Evolutionary conservation across 2,888 invertebrate species (phyloP), one percentile per base, ranked within the genome.

Genomic region (Caenorhabditis doughertyi): DNA sequence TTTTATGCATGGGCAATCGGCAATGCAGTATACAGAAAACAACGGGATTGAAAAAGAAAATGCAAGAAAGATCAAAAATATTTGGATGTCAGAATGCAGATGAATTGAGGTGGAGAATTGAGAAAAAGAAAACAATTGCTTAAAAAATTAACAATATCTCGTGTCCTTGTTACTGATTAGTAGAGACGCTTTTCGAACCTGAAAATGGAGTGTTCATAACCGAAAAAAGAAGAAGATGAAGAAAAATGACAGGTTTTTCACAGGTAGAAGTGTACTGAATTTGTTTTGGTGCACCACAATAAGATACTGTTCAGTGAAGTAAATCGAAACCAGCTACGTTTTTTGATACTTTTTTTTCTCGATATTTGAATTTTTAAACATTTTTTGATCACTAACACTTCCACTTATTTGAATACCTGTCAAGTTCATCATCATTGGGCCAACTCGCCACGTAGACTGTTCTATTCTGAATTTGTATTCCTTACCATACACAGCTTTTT

Each of bases 131-230:
- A 27, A 68, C 29, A 32, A 11, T 64, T 64, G 55, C 42, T 51
- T 23, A 49, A 67, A 55, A 42, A 56, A 55, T 44, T 32, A 70
- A 56, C 44, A 70, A 65, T 29, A 16, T 70, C 32, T 25, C 25
- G 60, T 9, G 32, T 21, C 67, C 27, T 35, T 1, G 47, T 62
- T 21, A 39, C 18, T 56, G 23, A 29, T 65, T 55, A 81, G 55
- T 81, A 81, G 71, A 81, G 81, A 39, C 81, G 81, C 51, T 81
- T 81, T 72, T 81, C 81, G 81, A 81, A 81, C 65, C 81, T 81
- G 77, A 16, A 81, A 76, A 58, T 39, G 9, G 23, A 27, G 11
- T 47, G 29, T 25, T 35, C 16, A 18, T 0, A 29, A 32, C 18
- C 2, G 8, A 32, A 5, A 16, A 8, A n/a, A 35, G n/a, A 11